Evolutionary conservation across 1,140 invertebrate species (phyloP), one percentile per base, ranked within the genome.

Genomic region (Pentalonia nigronervosa): DNA sequence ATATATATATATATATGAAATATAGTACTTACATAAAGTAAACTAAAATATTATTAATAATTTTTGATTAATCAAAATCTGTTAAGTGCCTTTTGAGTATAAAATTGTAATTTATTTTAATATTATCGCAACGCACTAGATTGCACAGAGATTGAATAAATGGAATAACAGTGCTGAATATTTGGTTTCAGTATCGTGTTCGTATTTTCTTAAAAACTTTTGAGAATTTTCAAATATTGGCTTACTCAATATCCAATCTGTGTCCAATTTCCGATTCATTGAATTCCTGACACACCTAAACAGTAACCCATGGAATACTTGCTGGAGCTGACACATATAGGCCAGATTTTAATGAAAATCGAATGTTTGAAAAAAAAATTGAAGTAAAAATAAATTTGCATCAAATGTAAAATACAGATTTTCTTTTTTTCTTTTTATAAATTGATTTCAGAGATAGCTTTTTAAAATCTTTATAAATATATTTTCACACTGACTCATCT

Each of bases 201-300:
- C 30, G n/a, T 76, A 76, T 76, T 76, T 76, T 76, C n/a, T n/a
- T 76, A n/a, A 17, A 67, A 76, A n/a, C 60, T n/a, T 17, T n/a
- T 17, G 30, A n/a, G 60, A 67, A n/a, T 76, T 76, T n/a, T n/a
- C 60, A 76, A n/a, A 76, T 76, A 76, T 76, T 76, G 60, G 60
- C 14, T 76, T n/a, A n/a, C 60, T 76, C 60, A 76, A 17, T n/a
- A 76, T 76, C 60, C n/a, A 76, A 76, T 76, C 60, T 76, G 23
- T 76, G 60, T 76, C 60, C 60, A 76, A 76, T 76, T 76, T 76
- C 60, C 60, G 60, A 76, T 76, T 76, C 60, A 76, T 76, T 76
- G 60, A 76, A 76, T 76, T 76, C n/a, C 14, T 76, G 60, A 76
- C 60, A 76, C 60, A n/a, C 17, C 60, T n/a, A n/a, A n/a, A 76